phyloP scores from a whole-genome alignment of 2,113 vertebrate genomes.

The Protobothrops flavoviridis region DNA sequence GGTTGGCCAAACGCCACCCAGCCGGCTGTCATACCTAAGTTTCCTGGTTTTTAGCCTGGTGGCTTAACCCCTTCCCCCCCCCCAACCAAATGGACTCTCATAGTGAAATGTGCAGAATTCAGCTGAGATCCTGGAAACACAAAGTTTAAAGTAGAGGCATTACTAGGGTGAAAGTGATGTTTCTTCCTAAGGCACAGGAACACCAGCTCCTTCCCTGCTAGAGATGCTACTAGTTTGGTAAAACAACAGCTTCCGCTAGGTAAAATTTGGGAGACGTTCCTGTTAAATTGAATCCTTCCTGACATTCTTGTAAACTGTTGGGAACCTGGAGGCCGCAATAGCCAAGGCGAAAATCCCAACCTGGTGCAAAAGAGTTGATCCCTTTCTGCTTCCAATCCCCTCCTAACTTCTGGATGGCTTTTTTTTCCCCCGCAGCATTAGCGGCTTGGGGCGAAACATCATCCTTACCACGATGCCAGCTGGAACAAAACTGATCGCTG shows the following conservation, averaged over 20 bases:
- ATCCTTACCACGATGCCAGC: constrained; percentile 98
- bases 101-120: background rate
- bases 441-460: constrained; percentile 92
- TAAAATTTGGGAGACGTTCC: background rate
- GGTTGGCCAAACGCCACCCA: background rate
- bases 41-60: background rate
- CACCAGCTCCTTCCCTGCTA: background rate
- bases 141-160: background rate
- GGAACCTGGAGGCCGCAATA: background rate
- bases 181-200: background rate
- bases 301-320: background rate
- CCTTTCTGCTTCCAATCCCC: background rate
- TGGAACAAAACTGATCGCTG: constrained; percentile 92
- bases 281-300: background rate
- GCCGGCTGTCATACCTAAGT: fast-evolving
- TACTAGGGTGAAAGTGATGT: too few species aligned
- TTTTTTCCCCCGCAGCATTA: constrained; percentile 72
- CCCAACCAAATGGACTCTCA: background rate
- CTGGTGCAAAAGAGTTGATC: background rate
- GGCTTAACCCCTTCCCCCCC: background rate
- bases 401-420: constrained; percentile 16
- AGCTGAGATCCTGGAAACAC: background rate
- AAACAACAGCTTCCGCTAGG: background rate
- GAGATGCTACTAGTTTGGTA: background rate
- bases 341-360: background rate